Evolutionary conservation across 2,113 vertebrate genomes (phyloP).

Genomic region (Rhegmatorhina hoffmannsi): DNA sequence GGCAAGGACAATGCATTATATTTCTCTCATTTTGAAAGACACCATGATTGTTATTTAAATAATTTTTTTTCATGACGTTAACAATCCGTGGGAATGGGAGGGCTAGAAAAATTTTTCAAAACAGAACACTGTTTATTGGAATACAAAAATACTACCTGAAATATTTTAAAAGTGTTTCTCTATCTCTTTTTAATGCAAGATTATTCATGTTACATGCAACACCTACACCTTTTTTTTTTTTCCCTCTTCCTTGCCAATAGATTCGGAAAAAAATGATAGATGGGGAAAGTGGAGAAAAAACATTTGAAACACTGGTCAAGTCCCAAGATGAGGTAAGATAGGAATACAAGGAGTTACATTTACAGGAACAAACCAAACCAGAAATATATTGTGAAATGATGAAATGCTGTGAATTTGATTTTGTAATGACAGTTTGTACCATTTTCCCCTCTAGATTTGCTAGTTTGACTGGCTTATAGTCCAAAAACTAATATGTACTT

Average conservation of each 20-base stretch:
- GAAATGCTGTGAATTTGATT: not conserved
- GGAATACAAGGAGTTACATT: not conserved
- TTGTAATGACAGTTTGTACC: not conserved
- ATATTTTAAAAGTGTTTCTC: not conserved
- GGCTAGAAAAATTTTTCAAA: not conserved
- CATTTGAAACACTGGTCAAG: slow-evolving; percentile 94
- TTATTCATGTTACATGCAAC: not conserved
- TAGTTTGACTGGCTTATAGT: not conserved
- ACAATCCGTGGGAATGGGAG: not conserved
- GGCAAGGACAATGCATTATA: not conserved
- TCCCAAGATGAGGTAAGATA: slow-evolving; percentile 94
- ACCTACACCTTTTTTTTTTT: not conserved
- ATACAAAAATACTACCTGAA: not conserved
- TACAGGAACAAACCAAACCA: not conserved
- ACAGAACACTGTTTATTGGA: not conserved
- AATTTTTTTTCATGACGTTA: not conserved
- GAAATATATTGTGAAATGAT: not conserved
- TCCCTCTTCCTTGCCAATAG: slow-evolving; percentile 60
- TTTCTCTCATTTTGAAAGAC: not conserved
- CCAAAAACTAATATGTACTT: not conserved
- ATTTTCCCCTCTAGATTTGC: not conserved
- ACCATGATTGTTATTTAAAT: not conserved
- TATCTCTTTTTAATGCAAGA: not conserved
- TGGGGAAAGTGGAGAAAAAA: slow-evolving; percentile 88
- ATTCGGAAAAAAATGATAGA: slow-evolving; percentile 98